These are phyloP conservation scores for Frieseomelitta varia DNA, from an alignment of 1,140 invertebrate genomes.

Conservation along the genomic window DNA sequence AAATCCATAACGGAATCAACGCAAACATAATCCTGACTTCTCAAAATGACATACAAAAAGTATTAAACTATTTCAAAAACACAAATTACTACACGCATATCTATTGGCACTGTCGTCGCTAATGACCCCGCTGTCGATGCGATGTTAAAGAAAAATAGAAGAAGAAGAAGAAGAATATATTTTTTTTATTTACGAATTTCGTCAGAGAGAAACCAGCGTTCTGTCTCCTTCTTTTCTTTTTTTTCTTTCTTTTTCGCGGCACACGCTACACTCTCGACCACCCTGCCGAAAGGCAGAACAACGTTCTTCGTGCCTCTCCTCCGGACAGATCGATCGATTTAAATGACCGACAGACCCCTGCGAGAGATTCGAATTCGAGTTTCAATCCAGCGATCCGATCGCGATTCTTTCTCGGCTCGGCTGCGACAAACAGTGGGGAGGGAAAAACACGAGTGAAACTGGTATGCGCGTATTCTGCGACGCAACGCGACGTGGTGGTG, in stretches of 20 bases:
- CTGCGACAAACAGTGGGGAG: not conserved
- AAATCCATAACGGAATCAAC: too few relatives aligned
- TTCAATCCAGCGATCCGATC: conserved; percentile 3
- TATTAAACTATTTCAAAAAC: too few relatives aligned
- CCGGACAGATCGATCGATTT: conserved; percentile 8
- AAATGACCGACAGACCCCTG: not conserved
- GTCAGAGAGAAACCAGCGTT: not conserved
- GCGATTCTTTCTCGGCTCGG: not conserved
- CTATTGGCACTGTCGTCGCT: too few relatives aligned
- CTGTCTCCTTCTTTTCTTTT: too few relatives aligned
- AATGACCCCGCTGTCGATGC: too few relatives aligned
- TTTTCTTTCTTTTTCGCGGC: too few relatives aligned
- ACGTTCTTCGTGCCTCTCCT: not conserved
- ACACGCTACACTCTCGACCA: not conserved
- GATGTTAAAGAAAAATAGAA: too few relatives aligned
- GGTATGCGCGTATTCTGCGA: not conserved
- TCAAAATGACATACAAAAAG: too few relatives aligned
- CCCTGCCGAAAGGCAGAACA: not conserved
- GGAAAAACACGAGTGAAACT: not conserved
- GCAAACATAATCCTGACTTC: too few relatives aligned
- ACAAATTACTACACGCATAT: too few relatives aligned
- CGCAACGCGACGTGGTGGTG: too few relatives aligned
- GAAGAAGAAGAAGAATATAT: too few relatives aligned
- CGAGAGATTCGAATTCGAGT: not conserved
- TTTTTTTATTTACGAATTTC: not conserved